Conservation (phyloP, 1,140 invertebrate species). For the Psilanteris sp. region DNA sequence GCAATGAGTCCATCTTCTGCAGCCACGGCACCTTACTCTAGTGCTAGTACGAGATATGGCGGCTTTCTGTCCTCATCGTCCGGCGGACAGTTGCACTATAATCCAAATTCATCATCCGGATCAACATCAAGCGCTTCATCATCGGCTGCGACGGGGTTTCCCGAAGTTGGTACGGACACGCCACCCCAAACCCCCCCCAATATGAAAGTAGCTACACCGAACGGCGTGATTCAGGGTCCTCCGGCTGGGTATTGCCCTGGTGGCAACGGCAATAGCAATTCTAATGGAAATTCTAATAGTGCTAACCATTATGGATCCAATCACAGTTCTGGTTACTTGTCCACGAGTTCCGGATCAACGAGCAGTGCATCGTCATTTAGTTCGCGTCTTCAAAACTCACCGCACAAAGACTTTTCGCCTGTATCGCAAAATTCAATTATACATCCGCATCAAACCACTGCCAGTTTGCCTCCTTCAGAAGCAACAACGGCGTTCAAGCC, state of each 20-base stretch:
- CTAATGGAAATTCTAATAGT: conserved; percentile 68
- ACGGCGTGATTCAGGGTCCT: conserved; percentile 82
- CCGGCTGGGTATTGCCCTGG: conserved; percentile 81
- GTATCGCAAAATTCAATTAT: conserved; percentile 76
- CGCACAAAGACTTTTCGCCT: conserved; percentile 81
- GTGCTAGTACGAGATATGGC: conserved; percentile 75
- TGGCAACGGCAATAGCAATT: conserved; percentile 73
- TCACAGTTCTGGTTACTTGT: conserved; percentile 80
- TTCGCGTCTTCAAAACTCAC: conserved; percentile 80
- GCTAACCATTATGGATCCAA: conserved; percentile 77
- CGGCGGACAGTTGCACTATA: conserved; percentile 77
- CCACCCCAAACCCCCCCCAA: conserved; percentile 95
- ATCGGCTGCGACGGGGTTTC: conserved; percentile 85
- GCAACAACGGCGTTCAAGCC: conserved; percentile 89
- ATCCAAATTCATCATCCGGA: conserved; percentile 76
- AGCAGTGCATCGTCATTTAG: conserved; percentile 79
- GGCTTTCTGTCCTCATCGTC: conserved; percentile 77
- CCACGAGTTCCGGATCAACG: conserved; percentile 79
- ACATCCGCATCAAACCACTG: conserved; percentile 77
- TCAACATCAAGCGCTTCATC: conserved; percentile 76
- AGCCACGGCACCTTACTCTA: conserved; percentile 77
- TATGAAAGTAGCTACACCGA: conserved; percentile 90
- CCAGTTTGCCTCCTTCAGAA: conserved; percentile 77
- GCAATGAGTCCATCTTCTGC: conserved; percentile 79
- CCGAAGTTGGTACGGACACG: conserved; percentile 93